phyloP scores from a whole-genome alignment of 2,113 vertebrate genomes.

The Morone saxatilis region DNA sequence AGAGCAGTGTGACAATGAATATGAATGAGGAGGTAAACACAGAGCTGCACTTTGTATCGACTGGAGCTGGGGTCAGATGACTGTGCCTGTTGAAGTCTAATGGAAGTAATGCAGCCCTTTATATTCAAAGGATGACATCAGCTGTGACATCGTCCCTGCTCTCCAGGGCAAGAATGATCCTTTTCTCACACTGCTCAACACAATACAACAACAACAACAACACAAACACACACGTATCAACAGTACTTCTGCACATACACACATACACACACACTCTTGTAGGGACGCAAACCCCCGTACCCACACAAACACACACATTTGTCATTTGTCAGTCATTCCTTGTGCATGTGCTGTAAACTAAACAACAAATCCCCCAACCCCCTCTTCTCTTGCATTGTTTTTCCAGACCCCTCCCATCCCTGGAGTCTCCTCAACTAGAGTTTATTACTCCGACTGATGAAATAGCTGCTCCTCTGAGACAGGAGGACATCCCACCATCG shows the following conservation, averaged over 20 bases:
- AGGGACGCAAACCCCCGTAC: not conserved
- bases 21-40: constrained; percentile 78
- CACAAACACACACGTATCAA: constrained; percentile 25
- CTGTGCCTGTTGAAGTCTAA: constrained; percentile 58
- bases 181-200: constrained; percentile 68
- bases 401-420: constrained; percentile 77
- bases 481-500: constrained; percentile 35
- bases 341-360: constrained; percentile 59
- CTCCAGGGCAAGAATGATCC: constrained; percentile 80
- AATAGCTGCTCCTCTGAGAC: constrained; percentile 46
- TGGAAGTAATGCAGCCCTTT: constrained; percentile 76
- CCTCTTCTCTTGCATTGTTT: constrained; percentile 55
- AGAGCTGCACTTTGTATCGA: constrained; percentile 75
- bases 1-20: constrained; percentile 70
- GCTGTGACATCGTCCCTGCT: constrained; percentile 82
- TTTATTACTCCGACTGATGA: constrained; percentile 80
- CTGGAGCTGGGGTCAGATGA: constrained; percentile 59
- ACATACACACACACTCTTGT: constrained; percentile 6
- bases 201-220: constrained; percentile 31
- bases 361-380: constrained; percentile 51
- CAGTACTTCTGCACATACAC: constrained; percentile 11
- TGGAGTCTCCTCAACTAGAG: constrained; percentile 80
- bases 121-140: constrained; percentile 85
- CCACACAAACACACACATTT: constrained; percentile 47
- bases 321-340: constrained; percentile 62